These are phyloP conservation scores for Otis tarda DNA, from an alignment of 2,113 vertebrate species.

Conservation along the genomic window DNA sequence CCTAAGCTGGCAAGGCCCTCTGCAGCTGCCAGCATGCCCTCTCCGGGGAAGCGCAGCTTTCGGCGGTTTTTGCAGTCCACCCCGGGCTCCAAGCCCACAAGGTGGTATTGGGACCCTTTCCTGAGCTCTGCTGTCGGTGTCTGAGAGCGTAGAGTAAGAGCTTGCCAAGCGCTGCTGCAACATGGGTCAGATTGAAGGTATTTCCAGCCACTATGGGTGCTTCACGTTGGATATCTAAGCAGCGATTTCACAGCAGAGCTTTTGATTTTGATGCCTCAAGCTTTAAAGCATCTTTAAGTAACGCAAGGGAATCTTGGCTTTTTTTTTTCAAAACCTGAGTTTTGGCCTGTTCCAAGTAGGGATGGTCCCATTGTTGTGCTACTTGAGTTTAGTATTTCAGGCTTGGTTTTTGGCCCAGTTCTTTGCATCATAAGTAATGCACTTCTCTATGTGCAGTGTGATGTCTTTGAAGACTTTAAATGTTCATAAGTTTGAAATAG, in stretches of 20 bases:
- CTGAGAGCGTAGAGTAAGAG: neutral
- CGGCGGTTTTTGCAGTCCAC: neutral
- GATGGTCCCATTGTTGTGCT: neutral
- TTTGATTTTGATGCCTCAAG: neutral
- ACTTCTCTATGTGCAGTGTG: rapidly evolving
- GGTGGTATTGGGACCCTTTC: neutral
- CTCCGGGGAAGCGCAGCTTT: neutral
- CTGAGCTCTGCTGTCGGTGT: neutral
- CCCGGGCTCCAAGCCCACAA: neutral
- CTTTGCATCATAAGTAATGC: neutral
- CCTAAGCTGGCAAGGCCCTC: rapidly evolving
- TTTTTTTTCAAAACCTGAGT: neutral
- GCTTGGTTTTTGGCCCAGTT: neutral
- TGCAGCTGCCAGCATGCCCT: rapidly evolving
- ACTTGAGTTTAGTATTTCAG: rapidly evolving
- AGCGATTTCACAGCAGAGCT: neutral
- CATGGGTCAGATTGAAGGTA: neutral
- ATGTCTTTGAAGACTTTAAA: neutral
- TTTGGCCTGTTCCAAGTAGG: neutral
- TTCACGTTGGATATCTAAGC: neutral
- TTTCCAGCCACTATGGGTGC: neutral
- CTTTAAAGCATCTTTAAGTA: neutral
- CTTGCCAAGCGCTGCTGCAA: neutral
- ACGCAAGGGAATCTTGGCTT: neutral
- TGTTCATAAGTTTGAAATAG: neutral